Evolutionary conservation across 2,888 invertebrate genomes (phyloP).

Genomic region (Hoplodrina ambigua): DNA sequence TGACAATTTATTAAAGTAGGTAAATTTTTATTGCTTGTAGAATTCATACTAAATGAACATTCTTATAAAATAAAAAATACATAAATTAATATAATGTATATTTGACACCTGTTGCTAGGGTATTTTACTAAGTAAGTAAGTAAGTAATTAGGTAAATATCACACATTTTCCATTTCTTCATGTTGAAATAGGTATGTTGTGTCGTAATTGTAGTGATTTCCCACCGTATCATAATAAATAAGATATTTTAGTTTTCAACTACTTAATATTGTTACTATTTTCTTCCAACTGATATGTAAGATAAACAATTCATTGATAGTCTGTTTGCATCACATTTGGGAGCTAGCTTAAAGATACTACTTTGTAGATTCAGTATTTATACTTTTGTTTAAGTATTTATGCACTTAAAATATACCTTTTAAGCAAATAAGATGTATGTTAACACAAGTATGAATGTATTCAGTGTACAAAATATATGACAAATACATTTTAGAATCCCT

Average conservation of each 20-base stretch:
- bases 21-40: constrained; percentile 8
- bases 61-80: constrained; percentile 18
- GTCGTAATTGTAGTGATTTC: constrained; percentile 59
- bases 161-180: constrained; percentile 47
- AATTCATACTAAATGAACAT: constrained; percentile 7
- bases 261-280: constrained; percentile 22
- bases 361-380: neutral
- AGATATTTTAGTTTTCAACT: constrained; percentile 52
- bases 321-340: constrained; percentile 17
- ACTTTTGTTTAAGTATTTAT: constrained; percentile 13
- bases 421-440: constrained; percentile 11
- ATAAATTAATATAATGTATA: constrained; percentile 47
- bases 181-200: constrained; percentile 44
- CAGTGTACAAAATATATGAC: constrained; percentile 11
- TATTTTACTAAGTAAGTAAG: constrained; percentile 25
- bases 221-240: constrained; percentile 69
- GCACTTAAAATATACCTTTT: neutral
- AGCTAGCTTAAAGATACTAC: constrained; percentile 3
- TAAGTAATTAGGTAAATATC: constrained; percentile 53
- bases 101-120: constrained; percentile 40
- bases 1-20: neutral
- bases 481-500: constrained; percentile 12
- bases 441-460: neutral
- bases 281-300: constrained; percentile 14
- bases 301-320: constrained; percentile 25